Conservation (phyloP, 2,797 vertebrate species). For the Chelonia mydas region DNA sequence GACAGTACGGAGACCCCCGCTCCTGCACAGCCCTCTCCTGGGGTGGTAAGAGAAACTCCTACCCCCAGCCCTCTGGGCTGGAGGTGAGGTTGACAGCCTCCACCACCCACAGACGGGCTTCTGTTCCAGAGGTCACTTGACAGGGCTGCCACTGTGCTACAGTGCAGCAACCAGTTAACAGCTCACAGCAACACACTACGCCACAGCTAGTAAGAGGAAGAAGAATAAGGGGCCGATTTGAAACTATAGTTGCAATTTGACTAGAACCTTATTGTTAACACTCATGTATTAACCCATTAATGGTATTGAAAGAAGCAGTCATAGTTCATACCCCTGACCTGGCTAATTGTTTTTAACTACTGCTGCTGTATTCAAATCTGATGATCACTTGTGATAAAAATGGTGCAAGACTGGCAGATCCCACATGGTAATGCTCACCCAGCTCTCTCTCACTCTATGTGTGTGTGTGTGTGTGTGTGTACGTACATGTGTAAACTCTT, state of each 20-base stretch:
- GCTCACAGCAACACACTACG: slow-evolving; percentile 40
- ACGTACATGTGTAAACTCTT: neutral
- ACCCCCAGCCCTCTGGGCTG: too few species aligned
- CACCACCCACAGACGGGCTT: neutral
- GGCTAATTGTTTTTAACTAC: neutral
- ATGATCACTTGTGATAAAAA: neutral
- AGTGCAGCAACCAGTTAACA: slow-evolving; percentile 34
- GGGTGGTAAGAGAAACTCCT: too few species aligned
- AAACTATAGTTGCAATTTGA: neutral
- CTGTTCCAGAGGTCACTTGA: neutral
- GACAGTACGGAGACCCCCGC: neutral
- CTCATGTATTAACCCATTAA: neutral
- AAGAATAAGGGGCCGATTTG: slow-evolving; percentile 14
- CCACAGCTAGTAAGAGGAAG: neutral
- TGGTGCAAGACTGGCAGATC: neutral
- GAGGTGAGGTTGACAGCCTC: neutral
- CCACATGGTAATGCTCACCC: neutral
- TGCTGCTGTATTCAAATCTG: neutral
- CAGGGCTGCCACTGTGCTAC: neutral
- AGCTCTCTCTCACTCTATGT: neutral
- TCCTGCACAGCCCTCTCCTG: neutral
- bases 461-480: fast-evolving
- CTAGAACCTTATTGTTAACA: neutral
- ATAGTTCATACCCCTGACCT: neutral
- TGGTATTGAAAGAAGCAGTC: neutral